phyloP scores from a whole-genome alignment of 2,113 vertebrate genomes.

The Spheniscus mendiculus region DNA sequence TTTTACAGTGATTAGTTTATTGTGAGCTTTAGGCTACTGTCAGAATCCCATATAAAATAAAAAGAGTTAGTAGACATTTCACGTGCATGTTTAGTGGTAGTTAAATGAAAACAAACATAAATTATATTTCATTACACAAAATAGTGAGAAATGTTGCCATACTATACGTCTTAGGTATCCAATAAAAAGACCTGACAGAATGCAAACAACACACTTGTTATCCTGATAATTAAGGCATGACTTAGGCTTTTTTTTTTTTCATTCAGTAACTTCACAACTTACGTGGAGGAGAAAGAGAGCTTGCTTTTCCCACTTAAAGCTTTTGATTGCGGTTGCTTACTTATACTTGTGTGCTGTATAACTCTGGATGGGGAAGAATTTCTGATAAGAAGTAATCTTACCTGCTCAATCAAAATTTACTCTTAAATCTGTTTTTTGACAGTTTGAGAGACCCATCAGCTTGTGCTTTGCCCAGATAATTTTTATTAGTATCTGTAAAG shows the following conservation, averaged over 20 bases:
- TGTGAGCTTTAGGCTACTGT: not conserved
- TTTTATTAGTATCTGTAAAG: not conserved
- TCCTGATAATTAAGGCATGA: not conserved
- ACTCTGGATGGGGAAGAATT: not conserved
- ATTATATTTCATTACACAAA: accelerated
- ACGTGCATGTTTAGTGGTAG: accelerated
- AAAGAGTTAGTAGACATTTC: not conserved
- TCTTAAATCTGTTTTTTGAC: not conserved
- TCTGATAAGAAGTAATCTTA: not conserved
- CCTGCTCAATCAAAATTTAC: accelerated
- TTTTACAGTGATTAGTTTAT: not conserved
- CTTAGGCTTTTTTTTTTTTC: not conserved
- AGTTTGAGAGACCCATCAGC: not conserved
- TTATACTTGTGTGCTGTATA: not conserved
- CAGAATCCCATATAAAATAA: not conserved
- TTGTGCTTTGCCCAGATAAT: not conserved
- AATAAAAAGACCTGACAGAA: not conserved
- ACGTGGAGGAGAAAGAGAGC: not conserved
- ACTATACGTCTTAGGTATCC: accelerated
- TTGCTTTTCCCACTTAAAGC: not conserved
- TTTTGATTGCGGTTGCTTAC: not conserved
- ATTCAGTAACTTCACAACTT: not conserved
- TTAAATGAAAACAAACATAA: not conserved
- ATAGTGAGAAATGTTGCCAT: not conserved
- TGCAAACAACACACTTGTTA: not conserved